A percentile compares a stretch with the other conserved stretches of the same genome.
Evolutionary conservation across 2,113 vertebrate species (phyloP).

Genomic region (Dasyornis broadbenti): DNA sequence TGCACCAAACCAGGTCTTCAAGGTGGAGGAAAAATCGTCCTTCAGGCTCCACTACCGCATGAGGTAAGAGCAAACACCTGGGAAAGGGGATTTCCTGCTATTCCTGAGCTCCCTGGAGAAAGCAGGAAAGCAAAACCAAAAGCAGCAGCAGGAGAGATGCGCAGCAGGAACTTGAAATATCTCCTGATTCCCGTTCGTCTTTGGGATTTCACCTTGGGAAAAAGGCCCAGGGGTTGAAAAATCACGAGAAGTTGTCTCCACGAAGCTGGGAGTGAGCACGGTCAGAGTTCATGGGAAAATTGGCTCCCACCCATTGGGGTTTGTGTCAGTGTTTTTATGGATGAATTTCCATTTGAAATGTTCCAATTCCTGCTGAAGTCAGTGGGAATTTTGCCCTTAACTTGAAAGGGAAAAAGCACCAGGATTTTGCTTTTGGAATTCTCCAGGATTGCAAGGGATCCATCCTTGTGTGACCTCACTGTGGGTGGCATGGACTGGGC

Average conservation of each 20-base stretch:
- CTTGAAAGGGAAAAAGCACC: neutral
- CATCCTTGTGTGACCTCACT: rapidly evolving
- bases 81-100: neutral
- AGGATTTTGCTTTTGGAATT: neutral
- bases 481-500: neutral
- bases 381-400: neutral
- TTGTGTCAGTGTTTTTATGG: neutral
- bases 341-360: neutral
- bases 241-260: neutral
- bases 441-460: neutral
- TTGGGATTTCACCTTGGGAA: neutral
- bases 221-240: neutral
- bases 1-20: constrained; percentile 86
- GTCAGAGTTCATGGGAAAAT: neutral
- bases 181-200: neutral
- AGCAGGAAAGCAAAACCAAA: neutral
- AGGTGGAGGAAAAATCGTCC: constrained; percentile 80
- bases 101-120: neutral
- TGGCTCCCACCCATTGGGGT: neutral
- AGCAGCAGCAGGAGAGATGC: neutral
- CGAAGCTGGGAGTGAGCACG: neutral
- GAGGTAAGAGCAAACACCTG: constrained; percentile 75
- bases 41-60: constrained; percentile 89
- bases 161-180: neutral
- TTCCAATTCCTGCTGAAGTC: neutral